A percentile compares a stretch with the other conserved stretches of the same genome.
These are phyloP conservation scores for Eurytoma adleriae DNA, from an alignment of 2,888 invertebrate species.

Conservation along the genomic window DNA sequence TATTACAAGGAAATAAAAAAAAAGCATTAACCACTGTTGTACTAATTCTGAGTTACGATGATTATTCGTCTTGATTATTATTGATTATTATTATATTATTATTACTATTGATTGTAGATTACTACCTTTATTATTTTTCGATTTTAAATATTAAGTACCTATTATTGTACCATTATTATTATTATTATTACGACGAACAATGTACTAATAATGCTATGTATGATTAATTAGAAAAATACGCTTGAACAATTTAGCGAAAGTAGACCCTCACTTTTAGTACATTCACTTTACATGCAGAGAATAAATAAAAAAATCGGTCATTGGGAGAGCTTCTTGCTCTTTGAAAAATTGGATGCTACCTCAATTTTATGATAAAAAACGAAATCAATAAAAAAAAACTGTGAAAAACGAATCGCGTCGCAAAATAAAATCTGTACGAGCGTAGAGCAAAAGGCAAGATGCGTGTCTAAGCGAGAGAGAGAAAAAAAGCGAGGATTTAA, in stretches of 20 bases:
- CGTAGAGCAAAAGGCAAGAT: conserved; percentile 48
- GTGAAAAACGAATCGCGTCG: conserved; percentile 24
- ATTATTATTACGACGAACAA: conserved; percentile 64
- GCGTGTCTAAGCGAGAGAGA: conserved; percentile 41
- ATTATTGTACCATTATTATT: conserved; percentile 59
- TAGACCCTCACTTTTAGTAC: conserved; percentile 73
- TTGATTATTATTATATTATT: conserved; percentile 56
- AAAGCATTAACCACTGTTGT: conserved; percentile 73
- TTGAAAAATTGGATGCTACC: conserved; percentile 72
- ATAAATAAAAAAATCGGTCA: conserved; percentile 40
- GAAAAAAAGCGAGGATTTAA: conserved; percentile 46
- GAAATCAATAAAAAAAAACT: conserved; percentile 33
- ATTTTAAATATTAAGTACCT: conserved; percentile 36
- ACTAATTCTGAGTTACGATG: conserved; percentile 69
- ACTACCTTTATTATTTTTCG: conserved; percentile 62
- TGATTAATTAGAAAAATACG: conserved; percentile 69
- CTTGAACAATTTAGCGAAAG: conserved; percentile 70
- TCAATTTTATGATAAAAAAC: conserved; percentile 66
- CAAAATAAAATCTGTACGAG: conserved; percentile 26
- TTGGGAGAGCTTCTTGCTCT: conserved; percentile 61
- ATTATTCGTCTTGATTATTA: conserved; percentile 59
- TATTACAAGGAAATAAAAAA: conserved; percentile 59
- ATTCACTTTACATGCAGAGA: conserved; percentile 56
- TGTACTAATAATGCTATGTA: conserved; percentile 68
- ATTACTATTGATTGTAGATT: conserved; percentile 58